Evolutionary conservation across 2,113 vertebrate species (phyloP).

Genomic region (Mirounga angustirostris): DNA sequence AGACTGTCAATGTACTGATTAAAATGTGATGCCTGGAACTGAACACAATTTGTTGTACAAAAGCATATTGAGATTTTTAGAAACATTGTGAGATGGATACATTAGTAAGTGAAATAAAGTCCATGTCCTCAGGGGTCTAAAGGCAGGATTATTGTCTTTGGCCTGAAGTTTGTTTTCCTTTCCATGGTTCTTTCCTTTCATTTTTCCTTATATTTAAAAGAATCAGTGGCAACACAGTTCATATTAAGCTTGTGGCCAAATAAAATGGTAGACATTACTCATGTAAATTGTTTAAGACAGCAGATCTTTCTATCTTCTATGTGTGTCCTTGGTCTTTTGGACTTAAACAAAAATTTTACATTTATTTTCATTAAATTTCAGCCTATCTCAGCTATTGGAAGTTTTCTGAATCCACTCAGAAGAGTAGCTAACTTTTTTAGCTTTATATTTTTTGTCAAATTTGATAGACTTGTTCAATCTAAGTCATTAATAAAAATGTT

Average conservation of each 20-base stretch:
- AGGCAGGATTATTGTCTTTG: neutral
- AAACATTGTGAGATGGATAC: neutral
- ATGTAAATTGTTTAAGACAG: neutral
- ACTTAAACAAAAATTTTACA: neutral
- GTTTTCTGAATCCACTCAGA: slow-evolving; percentile 1
- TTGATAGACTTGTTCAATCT: slow-evolving; percentile 11
- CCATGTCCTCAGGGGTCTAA: neutral
- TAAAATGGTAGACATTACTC: neutral
- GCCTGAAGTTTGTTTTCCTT: neutral
- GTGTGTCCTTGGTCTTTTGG: slow-evolving; percentile 21
- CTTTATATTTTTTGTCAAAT: slow-evolving; percentile 18
- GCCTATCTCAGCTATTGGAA: neutral
- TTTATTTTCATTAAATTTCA: slow-evolving; percentile 21
- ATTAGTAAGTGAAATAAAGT: neutral
- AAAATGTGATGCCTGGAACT: neutral
- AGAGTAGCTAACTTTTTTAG: neutral
- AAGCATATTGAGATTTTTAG: neutral
- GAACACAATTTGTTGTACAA: neutral
- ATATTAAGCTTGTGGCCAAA: neutral
- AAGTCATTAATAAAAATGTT: slow-evolving; percentile 45
- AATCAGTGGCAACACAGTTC: neutral
- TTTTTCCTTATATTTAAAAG: neutral
- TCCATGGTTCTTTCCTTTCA: neutral
- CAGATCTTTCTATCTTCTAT: slow-evolving; percentile 7
- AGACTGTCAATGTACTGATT: neutral